phyloP scores from a whole-genome alignment of 1,140 invertebrate species.

The Brachionus sp. region DNA sequence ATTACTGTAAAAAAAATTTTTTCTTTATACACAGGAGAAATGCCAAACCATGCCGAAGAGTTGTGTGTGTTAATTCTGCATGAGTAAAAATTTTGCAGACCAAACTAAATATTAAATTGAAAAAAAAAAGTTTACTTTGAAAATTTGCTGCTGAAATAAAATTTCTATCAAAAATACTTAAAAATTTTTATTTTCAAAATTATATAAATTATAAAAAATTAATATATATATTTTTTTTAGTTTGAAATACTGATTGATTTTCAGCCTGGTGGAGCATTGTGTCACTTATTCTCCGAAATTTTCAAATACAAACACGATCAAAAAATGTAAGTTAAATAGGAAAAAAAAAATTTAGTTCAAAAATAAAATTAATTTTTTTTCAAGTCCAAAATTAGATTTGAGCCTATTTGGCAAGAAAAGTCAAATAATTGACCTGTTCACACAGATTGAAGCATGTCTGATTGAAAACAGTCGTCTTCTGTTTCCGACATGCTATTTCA shows the following conservation, averaged over 20 bases:
- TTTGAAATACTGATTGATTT: conserved; percentile 43
- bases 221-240: neutral
- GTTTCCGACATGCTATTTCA: conserved; percentile 42
- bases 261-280: conserved; percentile 32
- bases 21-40: too few species aligned
- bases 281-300: conserved; percentile 26
- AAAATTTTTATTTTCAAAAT: neutral
- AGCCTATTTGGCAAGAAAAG: conserved; percentile 16
- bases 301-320: conserved; percentile 38
- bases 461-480: conserved; percentile 37
- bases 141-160: too few species aligned
- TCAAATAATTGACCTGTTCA: conserved; percentile 37
- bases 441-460: conserved; percentile 3
- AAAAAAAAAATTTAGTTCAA: neutral
- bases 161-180: neutral
- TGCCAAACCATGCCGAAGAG: too few species aligned
- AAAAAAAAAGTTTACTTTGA: too few species aligned
- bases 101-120: too few species aligned
- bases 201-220: neutral
- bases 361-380: neutral
- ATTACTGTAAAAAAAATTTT: too few species aligned
- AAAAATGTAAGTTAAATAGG: conserved; percentile 17
- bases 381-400: conserved; percentile 38
- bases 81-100: too few species aligned
- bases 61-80: too few species aligned